phyloP scores from a whole-genome alignment of 2,888 invertebrate genomes.

The Leptura quadrifasciata region DNA sequence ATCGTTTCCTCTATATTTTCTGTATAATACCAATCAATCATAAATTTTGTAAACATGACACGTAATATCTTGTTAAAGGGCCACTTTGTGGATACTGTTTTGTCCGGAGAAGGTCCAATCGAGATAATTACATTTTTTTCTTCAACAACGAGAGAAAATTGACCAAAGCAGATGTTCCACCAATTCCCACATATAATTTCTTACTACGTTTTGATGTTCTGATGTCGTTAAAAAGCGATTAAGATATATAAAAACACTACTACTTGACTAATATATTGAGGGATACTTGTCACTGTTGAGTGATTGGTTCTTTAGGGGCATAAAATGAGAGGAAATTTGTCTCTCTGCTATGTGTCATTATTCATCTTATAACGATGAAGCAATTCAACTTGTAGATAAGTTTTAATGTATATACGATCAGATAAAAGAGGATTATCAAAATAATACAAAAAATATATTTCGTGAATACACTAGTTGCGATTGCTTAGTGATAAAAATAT shows the following conservation, averaged over 20 bases:
- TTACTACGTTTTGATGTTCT: conserved; percentile 13
- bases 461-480: no score
- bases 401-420: no score
- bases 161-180: conserved; percentile 7
- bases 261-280: conserved; percentile 27
- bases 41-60: conserved; percentile 1
- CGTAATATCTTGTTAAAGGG: conserved; percentile 4
- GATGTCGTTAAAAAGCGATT: conserved; percentile 25
- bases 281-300: conserved; percentile 29
- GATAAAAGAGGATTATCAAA: no score
- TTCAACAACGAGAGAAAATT: not conserved
- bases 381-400: not conserved
- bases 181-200: conserved; percentile 20
- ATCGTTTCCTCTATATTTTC: not conserved
- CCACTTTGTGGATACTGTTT: conserved; percentile 3
- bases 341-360: conserved; percentile 13
- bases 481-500: no score
- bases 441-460: no score
- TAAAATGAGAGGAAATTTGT: conserved; percentile 32
- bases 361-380: conserved; percentile 16
- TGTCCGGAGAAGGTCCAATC: not conserved
- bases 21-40: not conserved
- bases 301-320: conserved; percentile 1
- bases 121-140: conserved; percentile 7
- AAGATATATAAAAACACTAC: conserved; percentile 19